Base-by-base conservation (phyloP, 2,888 invertebrate genomes). In the Cenopis cana region DNA sequence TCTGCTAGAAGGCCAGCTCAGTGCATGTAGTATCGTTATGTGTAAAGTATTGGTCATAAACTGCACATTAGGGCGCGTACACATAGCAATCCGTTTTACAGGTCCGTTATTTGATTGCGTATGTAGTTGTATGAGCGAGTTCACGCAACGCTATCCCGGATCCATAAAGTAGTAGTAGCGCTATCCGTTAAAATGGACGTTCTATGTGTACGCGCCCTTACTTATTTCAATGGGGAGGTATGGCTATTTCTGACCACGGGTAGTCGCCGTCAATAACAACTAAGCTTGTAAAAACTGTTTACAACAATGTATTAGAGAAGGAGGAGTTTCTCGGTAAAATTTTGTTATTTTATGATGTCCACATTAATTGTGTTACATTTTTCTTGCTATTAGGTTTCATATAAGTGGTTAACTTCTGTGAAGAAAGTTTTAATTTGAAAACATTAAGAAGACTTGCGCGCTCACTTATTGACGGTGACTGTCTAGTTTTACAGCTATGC, bases 1-100 rank as follows among this genome's bases (percentile, higher is more conserved):
- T 17, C 50, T 50, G 62, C 20, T 29, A 10, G 4, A 9, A 14
- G 52, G 52, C 11, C 52, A 54, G 24, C 64, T 64, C 64, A 24
- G 52, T 54, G 18, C 50, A 52, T 9, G 29, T 18, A 52, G 11
- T 9, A n/a, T 14, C 12, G 46, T 8, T 6, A 46, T n/a, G n/a
- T 20, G 14, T 9, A 41, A 20, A n/a, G 38, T 20, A 9, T 6
- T 0, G n/a, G n/a, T 46, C 46, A 46, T 46, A 8, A 46, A n/a
- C n/a, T n/a, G n/a, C n/a, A n/a, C n/a, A n/a, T n/a, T n/a, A n/a
- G n/a, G n/a, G n/a, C n/a, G n/a, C n/a, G n/a, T n/a, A n/a, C n/a
- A n/a, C n/a, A n/a, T n/a, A n/a, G n/a, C n/a, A n/a, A n/a, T n/a
- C n/a, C n/a, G n/a, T n/a, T n/a, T n/a, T n/a, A n/a, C n/a, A n/a